Evolutionary conservation across 2,888 invertebrate species (phyloP), one percentile per base, ranked within the genome.

Genomic region (Philhelius pedissequus): DNA sequence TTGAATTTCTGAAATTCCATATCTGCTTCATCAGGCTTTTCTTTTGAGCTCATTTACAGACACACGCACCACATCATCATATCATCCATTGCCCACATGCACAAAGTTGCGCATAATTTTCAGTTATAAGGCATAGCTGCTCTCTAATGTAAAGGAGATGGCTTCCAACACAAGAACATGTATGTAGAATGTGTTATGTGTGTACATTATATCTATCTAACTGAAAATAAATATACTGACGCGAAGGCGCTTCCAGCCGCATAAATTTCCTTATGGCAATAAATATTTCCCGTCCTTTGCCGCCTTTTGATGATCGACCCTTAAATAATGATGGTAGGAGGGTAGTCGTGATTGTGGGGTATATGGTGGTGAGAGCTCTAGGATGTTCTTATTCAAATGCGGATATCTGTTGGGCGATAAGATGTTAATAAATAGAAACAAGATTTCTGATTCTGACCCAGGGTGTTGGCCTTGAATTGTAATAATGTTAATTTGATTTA

Each of bases 1-100:
- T 83, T 78, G 50, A 74, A 74, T 83, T 78, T 69, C 82, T 73
- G 74, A 78, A 83, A 83, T 83, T 78, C 27, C 78, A 78, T 83
- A 82, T 56, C 64, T 30, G 40, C 70, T 66, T 60, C 66, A 60
- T 58, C 74, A 43, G 74, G 8, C 13, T 45, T 35, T 15, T 22
- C n/a, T n/a, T n/a, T n/a, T n/a, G n/a, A 68, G 58, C 66, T 40
- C 32, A 40, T 54, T 43, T n/a, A 13, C 38, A 40, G 20, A 20
- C 8, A 54, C 50, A 35, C 22, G 25, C 18, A 27, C n/a, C 38
- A 25, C 75, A 68, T 32, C 71, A 60, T 48, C 64, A 20, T n/a
- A n/a, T 38, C 52, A 66, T 35, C 60, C 69, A 68, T 71, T 30
- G 11, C 50, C 15, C 45, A 71, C 50, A 45, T 69, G 73, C 82